Percentiles rank a stretch among this genome's conserved stretches.
phyloP scores from a whole-genome alignment of 2,888 invertebrate species.

The Tetragonisca angustula region DNA sequence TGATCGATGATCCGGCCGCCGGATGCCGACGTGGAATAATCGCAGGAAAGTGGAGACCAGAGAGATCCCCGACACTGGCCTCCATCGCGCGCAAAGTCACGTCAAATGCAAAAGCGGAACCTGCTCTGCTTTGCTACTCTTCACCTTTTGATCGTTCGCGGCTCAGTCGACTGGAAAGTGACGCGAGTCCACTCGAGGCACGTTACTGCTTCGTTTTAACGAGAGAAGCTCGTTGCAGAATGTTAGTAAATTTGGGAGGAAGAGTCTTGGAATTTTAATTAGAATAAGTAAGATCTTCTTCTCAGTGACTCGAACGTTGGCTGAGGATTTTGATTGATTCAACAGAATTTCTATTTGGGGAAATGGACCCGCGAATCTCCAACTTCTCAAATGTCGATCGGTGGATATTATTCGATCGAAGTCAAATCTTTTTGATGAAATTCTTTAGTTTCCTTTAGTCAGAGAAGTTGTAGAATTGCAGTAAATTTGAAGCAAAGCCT shows the following conservation, averaged over 20 bases:
- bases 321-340: too few species aligned
- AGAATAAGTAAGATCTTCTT: too few species aligned
- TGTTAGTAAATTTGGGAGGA: neutral
- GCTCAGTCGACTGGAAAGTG: neutral
- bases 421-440: too few species aligned
- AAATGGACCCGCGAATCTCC: too few species aligned
- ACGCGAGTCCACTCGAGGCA: neutral
- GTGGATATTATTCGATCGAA: neutral
- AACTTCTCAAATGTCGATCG: neutral
- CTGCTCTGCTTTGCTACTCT: neutral
- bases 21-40: constrained; percentile 73
- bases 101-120: constrained; percentile 12
- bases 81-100: neutral
- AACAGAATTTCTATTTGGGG: neutral
- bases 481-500: too few species aligned
- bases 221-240: neutral
- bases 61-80: neutral
- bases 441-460: too few species aligned
- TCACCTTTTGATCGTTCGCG: too few species aligned
- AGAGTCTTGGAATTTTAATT: too few species aligned
- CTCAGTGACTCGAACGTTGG: too few species aligned
- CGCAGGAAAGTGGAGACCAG: constrained; percentile 65
- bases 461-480: neutral
- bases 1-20: constrained; percentile 75
- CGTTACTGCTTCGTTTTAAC: too few species aligned